Evolutionary conservation across 2,113 vertebrate species (phyloP).

Genomic region (Chaetops frenatus): DNA sequence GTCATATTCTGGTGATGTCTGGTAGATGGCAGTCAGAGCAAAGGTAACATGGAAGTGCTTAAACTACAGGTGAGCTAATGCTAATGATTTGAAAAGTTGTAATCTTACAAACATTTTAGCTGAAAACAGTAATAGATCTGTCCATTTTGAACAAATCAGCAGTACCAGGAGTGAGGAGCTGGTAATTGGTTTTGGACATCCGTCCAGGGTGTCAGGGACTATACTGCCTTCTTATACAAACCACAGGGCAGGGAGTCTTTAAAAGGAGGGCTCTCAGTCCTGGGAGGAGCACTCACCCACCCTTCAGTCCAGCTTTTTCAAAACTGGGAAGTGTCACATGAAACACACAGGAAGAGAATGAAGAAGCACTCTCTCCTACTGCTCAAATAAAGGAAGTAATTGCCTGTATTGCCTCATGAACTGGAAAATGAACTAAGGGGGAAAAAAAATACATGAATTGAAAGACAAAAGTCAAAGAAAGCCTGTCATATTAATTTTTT

Average conservation of each 20-base stretch:
- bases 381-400: slow-evolving; percentile 44
- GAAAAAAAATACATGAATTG: neutral
- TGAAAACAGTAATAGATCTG: neutral
- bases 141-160: neutral
- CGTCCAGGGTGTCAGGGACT: neutral
- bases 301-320: neutral
- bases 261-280: neutral
- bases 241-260: neutral
- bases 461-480: neutral
- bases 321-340: neutral
- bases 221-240: neutral
- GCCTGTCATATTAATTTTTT: neutral
- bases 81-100: neutral
- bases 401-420: neutral
- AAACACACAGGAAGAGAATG: neutral
- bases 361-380: neutral
- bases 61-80: neutral
- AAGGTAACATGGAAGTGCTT: neutral
- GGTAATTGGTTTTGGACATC: neutral
- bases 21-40: neutral
- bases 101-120: neutral
- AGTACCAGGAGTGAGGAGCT: neutral
- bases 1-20: neutral
- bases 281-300: neutral
- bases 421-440: neutral